A percentile compares a stretch with the other conserved stretches of the same genome.
phyloP scores from a whole-genome alignment of 2,797 vertebrate genomes.

The Macropodus opercularis region DNA sequence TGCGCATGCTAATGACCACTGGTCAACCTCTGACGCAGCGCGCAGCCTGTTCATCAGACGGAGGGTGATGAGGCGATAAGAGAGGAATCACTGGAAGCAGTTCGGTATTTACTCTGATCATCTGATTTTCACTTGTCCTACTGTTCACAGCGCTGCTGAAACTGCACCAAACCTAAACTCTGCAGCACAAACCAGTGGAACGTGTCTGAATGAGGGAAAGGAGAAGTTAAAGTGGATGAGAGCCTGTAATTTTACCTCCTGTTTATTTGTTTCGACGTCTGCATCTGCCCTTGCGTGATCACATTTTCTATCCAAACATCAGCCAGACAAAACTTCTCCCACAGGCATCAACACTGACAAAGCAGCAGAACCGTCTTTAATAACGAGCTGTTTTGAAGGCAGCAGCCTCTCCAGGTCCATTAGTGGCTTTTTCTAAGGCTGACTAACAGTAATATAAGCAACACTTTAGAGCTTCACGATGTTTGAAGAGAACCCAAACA shows the following conservation, averaged over 20 bases:
- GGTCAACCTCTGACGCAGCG: constrained; percentile 36
- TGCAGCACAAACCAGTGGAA: constrained; percentile 12
- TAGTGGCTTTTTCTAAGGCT: neutral
- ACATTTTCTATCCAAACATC: constrained; percentile 1
- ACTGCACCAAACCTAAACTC: too few species aligned
- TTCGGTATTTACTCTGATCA: too few species aligned
- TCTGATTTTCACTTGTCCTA: too few species aligned
- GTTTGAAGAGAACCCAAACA: neutral
- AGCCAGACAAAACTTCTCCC: neutral
- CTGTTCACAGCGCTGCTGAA: neutral
- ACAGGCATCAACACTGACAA: neutral
- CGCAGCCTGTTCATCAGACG: constrained; percentile 21
- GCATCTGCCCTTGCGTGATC: neutral
- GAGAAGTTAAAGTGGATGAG: constrained; percentile 16
- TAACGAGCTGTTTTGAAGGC: constrained; percentile 26
- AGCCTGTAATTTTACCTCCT: neutral
- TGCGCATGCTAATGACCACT: constrained; percentile 25
- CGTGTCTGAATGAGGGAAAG: neutral
- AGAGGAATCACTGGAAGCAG: constrained; percentile 4
- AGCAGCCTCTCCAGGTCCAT: constrained; percentile 1
- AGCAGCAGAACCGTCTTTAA: constrained; percentile 8
- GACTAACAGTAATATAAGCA: neutral
- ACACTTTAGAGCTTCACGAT: neutral
- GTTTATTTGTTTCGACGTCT: neutral
- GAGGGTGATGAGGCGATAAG: constrained; percentile 1